phyloP scores from a whole-genome alignment of 2,113 vertebrate species.

The Prionailurus viverrinus region DNA sequence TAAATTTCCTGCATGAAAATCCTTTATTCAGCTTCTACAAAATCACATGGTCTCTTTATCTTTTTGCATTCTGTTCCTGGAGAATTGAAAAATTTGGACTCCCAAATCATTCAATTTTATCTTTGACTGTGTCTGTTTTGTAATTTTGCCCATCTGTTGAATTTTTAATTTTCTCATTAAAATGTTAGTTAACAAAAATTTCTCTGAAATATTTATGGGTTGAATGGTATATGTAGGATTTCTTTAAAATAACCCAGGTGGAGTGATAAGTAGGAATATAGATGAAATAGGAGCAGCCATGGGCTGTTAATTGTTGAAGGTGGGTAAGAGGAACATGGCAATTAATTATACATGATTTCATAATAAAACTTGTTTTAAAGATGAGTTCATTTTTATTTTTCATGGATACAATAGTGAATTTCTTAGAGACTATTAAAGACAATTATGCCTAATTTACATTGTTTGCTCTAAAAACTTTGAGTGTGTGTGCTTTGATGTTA shows the following conservation, averaged over 20 bases:
- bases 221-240: not conserved
- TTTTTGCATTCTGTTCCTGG: not conserved
- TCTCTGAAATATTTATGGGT: not conserved
- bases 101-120: not conserved
- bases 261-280: not conserved
- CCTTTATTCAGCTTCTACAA: not conserved
- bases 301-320: not conserved
- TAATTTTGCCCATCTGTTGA: not conserved
- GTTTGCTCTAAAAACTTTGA: not conserved
- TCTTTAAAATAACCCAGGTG: not conserved
- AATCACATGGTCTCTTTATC: not conserved
- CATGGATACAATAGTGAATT: not conserved
- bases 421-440: slow-evolving; percentile 22
- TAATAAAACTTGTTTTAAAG: not conserved
- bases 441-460: not conserved
- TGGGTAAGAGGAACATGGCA: not conserved
- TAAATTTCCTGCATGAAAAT: not conserved
- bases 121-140: not conserved
- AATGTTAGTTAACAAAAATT: not conserved
- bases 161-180: not conserved
- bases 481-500: not conserved
- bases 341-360: not conserved
- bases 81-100: not conserved
- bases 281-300: not conserved
- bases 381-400: not conserved